phyloP scores from a whole-genome alignment of 1,140 invertebrate genomes.

The Drosophila arizonae region DNA sequence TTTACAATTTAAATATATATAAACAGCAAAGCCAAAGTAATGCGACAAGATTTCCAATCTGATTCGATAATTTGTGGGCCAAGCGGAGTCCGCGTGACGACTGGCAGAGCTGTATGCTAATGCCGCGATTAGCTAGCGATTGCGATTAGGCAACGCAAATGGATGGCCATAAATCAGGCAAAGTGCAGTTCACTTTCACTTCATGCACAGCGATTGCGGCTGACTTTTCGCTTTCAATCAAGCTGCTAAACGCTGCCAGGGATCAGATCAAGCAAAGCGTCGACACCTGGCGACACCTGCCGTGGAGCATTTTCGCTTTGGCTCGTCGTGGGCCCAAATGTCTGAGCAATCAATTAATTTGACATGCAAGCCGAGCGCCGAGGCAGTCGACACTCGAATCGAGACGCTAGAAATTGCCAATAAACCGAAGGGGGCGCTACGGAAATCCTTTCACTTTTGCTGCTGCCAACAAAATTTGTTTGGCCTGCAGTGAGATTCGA shows the following conservation, averaged over 20 bases:
- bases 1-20: too few relatives aligned
- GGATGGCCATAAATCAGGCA: constrained; percentile 52
- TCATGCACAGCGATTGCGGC: constrained; percentile 25
- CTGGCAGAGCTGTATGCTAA: constrained; percentile 52
- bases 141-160: constrained; percentile 41
- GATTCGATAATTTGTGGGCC: constrained; percentile 27
- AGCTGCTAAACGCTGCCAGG: constrained; percentile 13
- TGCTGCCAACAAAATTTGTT: constrained; percentile 65
- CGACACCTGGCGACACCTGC: constrained; percentile 59
- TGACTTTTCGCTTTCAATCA: constrained; percentile 64
- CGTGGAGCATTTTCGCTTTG: constrained; percentile 32
- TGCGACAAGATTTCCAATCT: background rate
- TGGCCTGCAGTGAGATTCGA: constrained; percentile 52
- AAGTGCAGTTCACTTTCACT: constrained; percentile 61
- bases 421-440: constrained; percentile 33
- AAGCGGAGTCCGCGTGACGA: constrained; percentile 39
- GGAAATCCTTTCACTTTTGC: constrained; percentile 72
- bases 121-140: constrained; percentile 53
- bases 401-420: constrained; percentile 44
- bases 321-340: constrained; percentile 45
- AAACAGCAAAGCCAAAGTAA: too few relatives aligned
- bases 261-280: constrained; percentile 37
- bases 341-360: constrained; percentile 69
- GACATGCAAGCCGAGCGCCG: constrained; percentile 58
- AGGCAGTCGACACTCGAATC: constrained; percentile 15